Evolutionary conservation across 2,888 invertebrate genomes (phyloP), one percentile per base, ranked within the genome.

Genomic region (Meliscaeva auricollis): DNA sequence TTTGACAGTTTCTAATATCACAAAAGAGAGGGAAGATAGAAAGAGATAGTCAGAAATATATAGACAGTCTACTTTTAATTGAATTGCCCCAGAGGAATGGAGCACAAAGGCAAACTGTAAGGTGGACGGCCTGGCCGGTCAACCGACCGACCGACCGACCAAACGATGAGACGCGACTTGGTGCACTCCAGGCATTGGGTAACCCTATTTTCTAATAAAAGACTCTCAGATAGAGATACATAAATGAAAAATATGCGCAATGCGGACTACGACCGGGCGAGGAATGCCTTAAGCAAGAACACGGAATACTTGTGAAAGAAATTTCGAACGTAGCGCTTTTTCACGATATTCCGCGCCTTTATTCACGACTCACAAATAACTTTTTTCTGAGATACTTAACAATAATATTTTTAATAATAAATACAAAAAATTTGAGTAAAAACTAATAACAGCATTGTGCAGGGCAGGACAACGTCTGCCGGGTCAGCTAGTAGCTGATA

Each of bases 61-160:
- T 5, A 44, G 15, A 62, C 30, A 52, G 54, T 38, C 20, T 75
- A 52, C 58, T 80, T 54, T 85, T 80, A 85, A 85, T 85, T 85
- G 75, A 80, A 76, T 68, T 76, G 72, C 72, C 35, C 66, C 44
- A 32, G 35, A 54, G 69, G 56, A 50, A 17, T 38, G 52, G 50
- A 46, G 38, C 46, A 41, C 38, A 48, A 38, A 64, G 32, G 30
- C 15, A 41, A 32, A 54, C 3, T 38, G n/a, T 46, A 41, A 50
- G 41, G 13, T 58, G 35, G 30, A 11, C 41, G 13, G 20, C 8
- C 15, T 5, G 15, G 7, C 9, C n/a, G 15, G 13, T 20, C n/a
- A 13, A 38, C 11, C 38, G 38, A 38, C 38, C 38, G 9, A 38
- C 9, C 38, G 38, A 1, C 38, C 38, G 13, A 26, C 26, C 13